phyloP scores from a whole-genome alignment of 1,140 invertebrate genomes.

The Leptonema lineaticorne region DNA sequence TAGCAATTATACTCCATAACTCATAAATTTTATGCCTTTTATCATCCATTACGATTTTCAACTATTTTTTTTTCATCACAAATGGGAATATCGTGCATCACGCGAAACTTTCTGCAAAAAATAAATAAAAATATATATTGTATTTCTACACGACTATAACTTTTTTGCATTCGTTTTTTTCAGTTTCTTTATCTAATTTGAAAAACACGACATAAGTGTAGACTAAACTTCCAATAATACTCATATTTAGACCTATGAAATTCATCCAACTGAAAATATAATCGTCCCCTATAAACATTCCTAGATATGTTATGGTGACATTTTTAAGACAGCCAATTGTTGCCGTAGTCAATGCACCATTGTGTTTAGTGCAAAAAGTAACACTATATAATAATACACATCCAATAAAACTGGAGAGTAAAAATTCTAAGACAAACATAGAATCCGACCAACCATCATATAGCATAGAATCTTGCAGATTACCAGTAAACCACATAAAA shows the following conservation, averaged over 20 bases:
- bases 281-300: slow-evolving; percentile 97
- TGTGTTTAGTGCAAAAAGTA: slow-evolving; percentile 92
- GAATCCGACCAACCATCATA: slow-evolving; percentile 75
- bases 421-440: slow-evolving; percentile 81
- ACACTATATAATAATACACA: slow-evolving; percentile 95
- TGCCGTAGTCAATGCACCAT: slow-evolving; percentile 97
- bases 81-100: too few species aligned
- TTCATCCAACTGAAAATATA: slow-evolving; percentile 93
- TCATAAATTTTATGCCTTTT: too few species aligned
- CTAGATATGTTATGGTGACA: slow-evolving; percentile 87
- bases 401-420: slow-evolving; percentile 93
- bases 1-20: too few species aligned
- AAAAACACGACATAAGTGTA: slow-evolving; percentile 80
- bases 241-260: slow-evolving; percentile 92
- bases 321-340: slow-evolving; percentile 97
- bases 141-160: too few species aligned
- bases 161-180: neutral
- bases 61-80: too few species aligned
- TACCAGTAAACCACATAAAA: slow-evolving; percentile 76
- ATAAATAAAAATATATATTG: too few species aligned
- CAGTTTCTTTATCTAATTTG: too few species aligned
- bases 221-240: slow-evolving; percentile 76
- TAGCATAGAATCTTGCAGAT: slow-evolving; percentile 67
- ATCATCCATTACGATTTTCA: too few species aligned
- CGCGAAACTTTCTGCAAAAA: too few species aligned